Base-by-base conservation (phyloP, 2,888 invertebrate genomes). In the Amphipoea lucens region DNA sequence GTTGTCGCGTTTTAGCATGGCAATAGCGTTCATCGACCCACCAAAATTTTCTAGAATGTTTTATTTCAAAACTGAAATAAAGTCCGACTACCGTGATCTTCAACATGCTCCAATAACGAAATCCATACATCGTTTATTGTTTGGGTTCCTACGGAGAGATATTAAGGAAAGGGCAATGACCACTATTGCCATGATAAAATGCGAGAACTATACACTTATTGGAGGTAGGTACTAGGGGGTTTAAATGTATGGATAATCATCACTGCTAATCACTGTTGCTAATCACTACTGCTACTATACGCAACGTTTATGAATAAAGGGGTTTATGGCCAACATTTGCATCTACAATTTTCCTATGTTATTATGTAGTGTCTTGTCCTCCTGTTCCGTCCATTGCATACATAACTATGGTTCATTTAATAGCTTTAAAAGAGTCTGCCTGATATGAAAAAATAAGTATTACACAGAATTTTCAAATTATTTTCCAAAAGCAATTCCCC, bases 401-500 rank as follows among this genome's bases (percentile, higher is more conserved):
- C 2, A 23, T n/a, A 40, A 23, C 36, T 9, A 23, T 36, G 5
- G 17, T 40, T 23, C 23, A 40, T 40, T 40, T 62, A 70, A 57
- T 23, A 23, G 36, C 9, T 23, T 36, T 1, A 1, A 42, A 67
- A 36, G 29, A 36, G 17, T 23, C 36, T 3, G 11, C 17, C 5
- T 0, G 17, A 17, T 6, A 17, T 3, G 6, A 62, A 63, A 71
- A 29, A 36, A n/a, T 1, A 36, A 36, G 4, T 40, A 40, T 0
- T 17, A 20, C 45, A 29, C 29, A 2, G 23, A 36, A 20, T 78
- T 78, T 45, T 78, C 2, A n/a, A 76, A 67, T 68, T 14, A 70
- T 68, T 51, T n/a, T 40, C 20, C 4, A 48, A 83, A 82, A 83
- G 40, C 42, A n/a, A 45, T 65, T 70, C 14, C 6, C 11, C 0